These are phyloP conservation scores for Drosophila meridionalis DNA, from an alignment of 2,888 invertebrate species.

Conservation along the genomic window DNA sequence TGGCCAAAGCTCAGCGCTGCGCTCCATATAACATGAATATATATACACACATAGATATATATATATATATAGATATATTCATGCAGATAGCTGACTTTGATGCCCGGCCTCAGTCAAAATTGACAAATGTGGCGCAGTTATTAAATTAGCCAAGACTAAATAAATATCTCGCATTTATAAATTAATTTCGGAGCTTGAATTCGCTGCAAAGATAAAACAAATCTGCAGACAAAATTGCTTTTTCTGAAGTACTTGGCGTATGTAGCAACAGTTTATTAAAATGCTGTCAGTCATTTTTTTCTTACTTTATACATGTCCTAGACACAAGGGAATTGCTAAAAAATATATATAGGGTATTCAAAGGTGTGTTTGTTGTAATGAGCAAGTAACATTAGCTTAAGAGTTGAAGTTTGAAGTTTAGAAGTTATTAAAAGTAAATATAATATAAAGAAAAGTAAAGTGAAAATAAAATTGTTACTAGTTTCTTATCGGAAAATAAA, in stretches of 20 bases:
- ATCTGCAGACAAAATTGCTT: background rate
- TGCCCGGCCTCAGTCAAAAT: conserved; percentile 1
- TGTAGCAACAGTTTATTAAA: conserved; percentile 22
- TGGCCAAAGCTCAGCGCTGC: conserved; percentile 4
- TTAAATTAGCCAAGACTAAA: conserved; percentile 50
- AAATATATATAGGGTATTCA: background rate
- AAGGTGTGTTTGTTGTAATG: background rate
- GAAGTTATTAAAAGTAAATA: background rate
- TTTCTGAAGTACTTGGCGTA: conserved; percentile 8
- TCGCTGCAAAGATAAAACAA: background rate
- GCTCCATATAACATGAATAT: background rate
- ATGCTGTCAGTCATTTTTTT: conserved; percentile 5
- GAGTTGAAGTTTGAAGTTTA: background rate
- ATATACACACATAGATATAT: background rate
- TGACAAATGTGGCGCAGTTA: conserved; percentile 56
- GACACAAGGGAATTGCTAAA: background rate
- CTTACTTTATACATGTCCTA: conserved; percentile 10
- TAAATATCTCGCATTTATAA: conserved; percentile 46
- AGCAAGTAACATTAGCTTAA: background rate
- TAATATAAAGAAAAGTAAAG: too few species aligned
- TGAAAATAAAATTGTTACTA: too few species aligned
- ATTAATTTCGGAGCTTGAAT: conserved; percentile 23
- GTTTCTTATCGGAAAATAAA: too few species aligned
- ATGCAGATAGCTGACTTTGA: conserved; percentile 6
- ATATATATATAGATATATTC: background rate